Base-by-base conservation (phyloP, 2,113 vertebrate genomes). In the Leptosomus discolor region DNA sequence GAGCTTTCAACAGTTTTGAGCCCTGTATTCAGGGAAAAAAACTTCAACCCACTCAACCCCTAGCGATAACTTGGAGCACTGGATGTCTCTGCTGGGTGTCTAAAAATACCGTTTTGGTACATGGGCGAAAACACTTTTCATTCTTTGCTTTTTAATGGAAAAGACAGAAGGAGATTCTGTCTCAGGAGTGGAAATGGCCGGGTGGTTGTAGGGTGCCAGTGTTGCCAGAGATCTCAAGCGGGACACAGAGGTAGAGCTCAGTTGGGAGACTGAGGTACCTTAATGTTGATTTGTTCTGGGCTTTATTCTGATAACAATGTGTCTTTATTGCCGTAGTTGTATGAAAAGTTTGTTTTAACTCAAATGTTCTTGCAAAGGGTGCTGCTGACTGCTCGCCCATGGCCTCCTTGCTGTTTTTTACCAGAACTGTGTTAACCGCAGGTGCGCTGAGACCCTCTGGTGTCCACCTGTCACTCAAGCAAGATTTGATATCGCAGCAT, bases 71-170 rank as follows among this genome's bases (percentile, higher is more conserved):
- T 60, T 50, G 64, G 36, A 80, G 45, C 4, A 1, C 26, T 37
- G 29, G 48, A 18, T 68, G 26, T 37, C 81, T 56, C 86, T 0
- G 2, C 8, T 8, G 29, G 19, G 10, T 95, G 45, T 58, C 65
- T 78, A 73, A 90, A 92, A 77, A 41, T 36, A 82, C 12, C 1
- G 2, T 48, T 43, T 68, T 10, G 41, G 70, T 26, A 21, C 23
- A 56, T 2, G 24, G 29, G 15, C 0, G 2, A 7, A 27, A 65
- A 74, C 4, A 3, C 15, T 4, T 14, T 51, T 51, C 6, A 7
- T 15, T 43, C 60, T 83, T 43, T 32, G 22, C 22, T 74, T 69
- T 57, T 61, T 15, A 41, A 9, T 6, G 16, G 30, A 63, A n/a
- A n/a, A n/a, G n/a, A n/a, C n/a, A n/a, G n/a, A n/a, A n/a, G n/a